phyloP scores from a whole-genome alignment of 2,888 invertebrate genomes.

The Trichogramma dendrolimi region DNA sequence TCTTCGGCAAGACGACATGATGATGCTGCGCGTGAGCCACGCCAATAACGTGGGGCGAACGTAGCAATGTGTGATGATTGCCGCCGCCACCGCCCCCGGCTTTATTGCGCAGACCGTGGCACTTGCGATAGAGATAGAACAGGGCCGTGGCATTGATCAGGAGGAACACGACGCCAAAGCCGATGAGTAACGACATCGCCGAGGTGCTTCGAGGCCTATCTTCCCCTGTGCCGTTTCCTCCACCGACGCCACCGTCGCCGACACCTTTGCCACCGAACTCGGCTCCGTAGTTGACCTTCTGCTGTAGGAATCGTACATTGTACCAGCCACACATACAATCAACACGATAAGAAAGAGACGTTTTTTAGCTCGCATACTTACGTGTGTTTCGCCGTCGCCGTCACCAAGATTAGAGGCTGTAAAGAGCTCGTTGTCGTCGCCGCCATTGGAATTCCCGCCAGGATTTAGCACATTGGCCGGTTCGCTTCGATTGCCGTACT shows the following conservation, averaged over 20 bases:
- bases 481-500: conserved; percentile 35
- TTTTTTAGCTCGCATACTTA: too few species aligned
- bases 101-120: conserved; percentile 52
- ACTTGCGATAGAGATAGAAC: conserved; percentile 65
- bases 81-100: conserved; percentile 38
- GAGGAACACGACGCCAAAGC: conserved; percentile 66
- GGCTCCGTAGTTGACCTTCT: conserved; percentile 4
- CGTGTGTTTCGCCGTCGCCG: too few species aligned
- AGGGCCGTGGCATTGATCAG: conserved; percentile 70
- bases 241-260: background rate
- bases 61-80: background rate
- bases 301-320: conserved; percentile 11
- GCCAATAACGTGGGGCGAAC: background rate
- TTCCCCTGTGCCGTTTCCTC: conserved; percentile 41
- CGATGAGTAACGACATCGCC: conserved; percentile 51
- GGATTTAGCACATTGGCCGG: conserved; percentile 5
- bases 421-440: background rate
- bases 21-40: background rate
- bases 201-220: conserved; percentile 41
- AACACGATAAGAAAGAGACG: too few species aligned
- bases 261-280: conserved; percentile 12
- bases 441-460: conserved; percentile 2
- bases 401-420: conserved; percentile 9
- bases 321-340: background rate
- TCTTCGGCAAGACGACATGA: background rate